These are phyloP conservation scores for Drosophila pseudoananassae DNA, from an alignment of 1,140 invertebrate species.

Conservation along the genomic window DNA sequence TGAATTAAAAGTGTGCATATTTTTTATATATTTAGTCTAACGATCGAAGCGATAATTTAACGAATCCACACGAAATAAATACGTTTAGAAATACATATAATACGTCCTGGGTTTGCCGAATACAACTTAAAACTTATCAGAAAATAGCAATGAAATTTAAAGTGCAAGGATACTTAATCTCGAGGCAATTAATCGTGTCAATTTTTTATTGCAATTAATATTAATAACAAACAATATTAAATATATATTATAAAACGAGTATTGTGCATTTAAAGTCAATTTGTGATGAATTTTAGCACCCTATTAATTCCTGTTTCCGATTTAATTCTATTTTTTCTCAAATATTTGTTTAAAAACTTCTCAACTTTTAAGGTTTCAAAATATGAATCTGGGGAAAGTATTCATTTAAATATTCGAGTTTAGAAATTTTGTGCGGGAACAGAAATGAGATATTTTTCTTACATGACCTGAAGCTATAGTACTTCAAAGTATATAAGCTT, in stretches of 20 bases:
- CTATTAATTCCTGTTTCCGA: slow-evolving; percentile 2
- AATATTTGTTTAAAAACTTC: neutral
- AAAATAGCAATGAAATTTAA: slow-evolving; percentile 1
- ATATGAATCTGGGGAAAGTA: neutral
- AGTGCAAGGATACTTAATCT: slow-evolving; percentile 31
- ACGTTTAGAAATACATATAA: neutral
- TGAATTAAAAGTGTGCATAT: slow-evolving; percentile 19
- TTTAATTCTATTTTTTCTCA: neutral
- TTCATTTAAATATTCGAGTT: neutral
- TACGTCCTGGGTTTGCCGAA: slow-evolving; percentile 47
- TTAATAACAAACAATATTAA: slow-evolving; percentile 13
- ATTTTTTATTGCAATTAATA: slow-evolving; percentile 76
- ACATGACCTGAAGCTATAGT: too few species aligned
- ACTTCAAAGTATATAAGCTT: too few species aligned
- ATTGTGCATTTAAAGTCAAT: slow-evolving; percentile 66
- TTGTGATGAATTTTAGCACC: slow-evolving; percentile 43
- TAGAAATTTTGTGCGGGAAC: neutral
- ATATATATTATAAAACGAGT: slow-evolving; percentile 33
- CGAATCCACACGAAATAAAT: slow-evolving; percentile 3
- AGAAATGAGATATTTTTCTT: neutral
- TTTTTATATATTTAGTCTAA: slow-evolving; percentile 39
- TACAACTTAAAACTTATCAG: slow-evolving; percentile 10
- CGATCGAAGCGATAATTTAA: slow-evolving; percentile 21
- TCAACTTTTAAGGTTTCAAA: slow-evolving; percentile 9
- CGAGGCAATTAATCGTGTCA: slow-evolving; percentile 74